Evolutionary conservation across 1,140 invertebrate species (phyloP), one percentile per base, ranked within the genome.

Genomic region (Trypoxylus dichotomus): DNA sequence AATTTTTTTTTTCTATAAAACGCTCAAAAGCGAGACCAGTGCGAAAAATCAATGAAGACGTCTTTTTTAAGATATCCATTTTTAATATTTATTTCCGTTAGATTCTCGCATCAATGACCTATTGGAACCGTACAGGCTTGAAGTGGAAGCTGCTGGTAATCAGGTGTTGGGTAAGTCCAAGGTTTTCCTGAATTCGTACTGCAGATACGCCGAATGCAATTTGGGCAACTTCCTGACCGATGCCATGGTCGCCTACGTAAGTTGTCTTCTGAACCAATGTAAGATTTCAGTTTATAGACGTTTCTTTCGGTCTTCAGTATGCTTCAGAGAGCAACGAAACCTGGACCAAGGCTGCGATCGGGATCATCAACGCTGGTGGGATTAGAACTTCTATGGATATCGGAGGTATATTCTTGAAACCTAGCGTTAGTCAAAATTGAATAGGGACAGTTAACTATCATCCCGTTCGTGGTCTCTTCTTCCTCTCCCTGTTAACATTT

Each of bases 151-250:
- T 8, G 5, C 5, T 37, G 32, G 32, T 7, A 2, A 37, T 37
- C 5, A 37, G 10, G 32, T 37, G 2, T 8, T 37, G 10, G 32
- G 32, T 5, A 37, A 37, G 10, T 37, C 32, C 1, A 90, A 89
- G 72, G 90, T 91, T 1, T 90, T 92, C 27, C 76, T 88, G 11
- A 89, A 93, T 77, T 92, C 91, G 3, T 85, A 87, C 10, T 96
- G 95, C 83, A 89, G 94, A 58, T 82, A 87, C 63, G 78, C 81
- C 41, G 95, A 97, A 85, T 97, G 95, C 83, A 96, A 95, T 84
- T 86, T 96, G 43, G 95, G 94, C 60, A 95, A 96, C 86, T 83
- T 96, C 1, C 87, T 96, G 54, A 87, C 93, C 0, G 94, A 96
- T 83, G 90, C 94, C 2, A 90, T 94, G 81, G 84, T 91, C 54